Evolutionary conservation across 1,140 invertebrate genomes (phyloP).

Genomic region (Arion vulgaris): DNA sequence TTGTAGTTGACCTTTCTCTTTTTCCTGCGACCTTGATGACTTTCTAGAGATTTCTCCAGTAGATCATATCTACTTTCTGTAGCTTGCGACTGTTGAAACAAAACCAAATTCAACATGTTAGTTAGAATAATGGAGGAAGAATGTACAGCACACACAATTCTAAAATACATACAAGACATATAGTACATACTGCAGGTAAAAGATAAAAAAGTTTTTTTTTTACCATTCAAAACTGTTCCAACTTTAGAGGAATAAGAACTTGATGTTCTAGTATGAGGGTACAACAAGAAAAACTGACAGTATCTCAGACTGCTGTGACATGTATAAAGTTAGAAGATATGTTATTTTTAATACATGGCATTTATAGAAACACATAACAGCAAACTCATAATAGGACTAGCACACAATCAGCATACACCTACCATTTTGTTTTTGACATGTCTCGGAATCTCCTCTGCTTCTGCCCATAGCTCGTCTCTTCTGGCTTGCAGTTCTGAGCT

Average conservation of each 20-base stretch:
- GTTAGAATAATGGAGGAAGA: not conserved
- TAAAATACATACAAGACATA: not conserved
- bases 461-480: constrained; percentile 70
- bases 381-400: too few relatives aligned
- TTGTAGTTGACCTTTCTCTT: constrained; percentile 47
- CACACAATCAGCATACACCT: constrained; percentile 31
- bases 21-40: constrained; percentile 45
- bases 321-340: too few relatives aligned
- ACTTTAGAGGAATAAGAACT: too few relatives aligned
- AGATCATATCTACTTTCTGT: constrained; percentile 67
- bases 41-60: constrained; percentile 44
- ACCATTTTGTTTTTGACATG: constrained; percentile 71
- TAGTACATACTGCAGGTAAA: too few relatives aligned
- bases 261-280: too few relatives aligned
- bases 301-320: too few relatives aligned
- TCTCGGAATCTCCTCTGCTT: constrained; percentile 73
- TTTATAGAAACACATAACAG: too few relatives aligned
- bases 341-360: too few relatives aligned
- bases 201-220: too few relatives aligned
- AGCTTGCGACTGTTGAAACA: constrained; percentile 67
- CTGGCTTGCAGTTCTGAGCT: constrained; percentile 62
- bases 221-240: too few relatives aligned
- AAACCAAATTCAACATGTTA: not conserved
- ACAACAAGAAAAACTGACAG: too few relatives aligned
- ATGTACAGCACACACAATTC: not conserved